phyloP scores from a whole-genome alignment of 2,888 invertebrate genomes.

The Neocrepidodera transversa region DNA sequence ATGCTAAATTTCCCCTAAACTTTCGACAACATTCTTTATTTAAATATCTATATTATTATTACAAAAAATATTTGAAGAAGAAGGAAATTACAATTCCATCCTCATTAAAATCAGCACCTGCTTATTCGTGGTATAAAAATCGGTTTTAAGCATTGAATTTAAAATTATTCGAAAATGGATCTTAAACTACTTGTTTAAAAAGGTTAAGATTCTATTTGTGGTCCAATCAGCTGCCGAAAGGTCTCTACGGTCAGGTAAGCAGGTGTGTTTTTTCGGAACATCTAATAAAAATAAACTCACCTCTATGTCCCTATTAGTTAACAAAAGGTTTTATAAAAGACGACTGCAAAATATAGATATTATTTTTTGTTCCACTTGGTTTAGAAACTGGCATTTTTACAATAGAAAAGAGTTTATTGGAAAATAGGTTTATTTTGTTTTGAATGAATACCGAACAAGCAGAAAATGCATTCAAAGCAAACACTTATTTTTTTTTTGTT shows the following conservation, averaged over 20 bases:
- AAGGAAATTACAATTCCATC: too few species aligned
- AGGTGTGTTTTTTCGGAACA: slow-evolving; percentile 40
- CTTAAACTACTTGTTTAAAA: not conserved
- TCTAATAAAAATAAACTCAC: slow-evolving; percentile 38
- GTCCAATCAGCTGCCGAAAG: slow-evolving; percentile 29
- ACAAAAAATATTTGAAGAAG: too few species aligned
- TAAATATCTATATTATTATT: too few species aligned
- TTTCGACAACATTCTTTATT: too few species aligned
- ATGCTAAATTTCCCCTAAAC: slow-evolving; percentile 31
- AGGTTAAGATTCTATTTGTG: not conserved
- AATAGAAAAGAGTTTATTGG: slow-evolving; percentile 15
- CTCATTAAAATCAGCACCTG: slow-evolving; percentile 7
- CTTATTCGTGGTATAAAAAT: slow-evolving; percentile 20
- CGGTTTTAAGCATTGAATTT: slow-evolving; percentile 25
- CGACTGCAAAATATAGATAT: slow-evolving; percentile 25
- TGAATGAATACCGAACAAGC: too few species aligned
- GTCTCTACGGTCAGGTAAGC: slow-evolving; percentile 41
- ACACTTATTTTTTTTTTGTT: too few species aligned
- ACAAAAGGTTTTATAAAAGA: slow-evolving; percentile 17
- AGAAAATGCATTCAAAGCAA: too few species aligned
- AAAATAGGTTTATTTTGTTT: too few species aligned
- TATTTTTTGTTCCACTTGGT: slow-evolving; percentile 21
- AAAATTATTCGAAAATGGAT: slow-evolving; percentile 13
- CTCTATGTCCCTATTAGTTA: slow-evolving; percentile 31
- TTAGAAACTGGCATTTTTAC: slow-evolving; percentile 1